These are phyloP conservation scores for Anolis carolinensis DNA, from an alignment of 2,113 vertebrate species.

Conservation along the genomic window DNA sequence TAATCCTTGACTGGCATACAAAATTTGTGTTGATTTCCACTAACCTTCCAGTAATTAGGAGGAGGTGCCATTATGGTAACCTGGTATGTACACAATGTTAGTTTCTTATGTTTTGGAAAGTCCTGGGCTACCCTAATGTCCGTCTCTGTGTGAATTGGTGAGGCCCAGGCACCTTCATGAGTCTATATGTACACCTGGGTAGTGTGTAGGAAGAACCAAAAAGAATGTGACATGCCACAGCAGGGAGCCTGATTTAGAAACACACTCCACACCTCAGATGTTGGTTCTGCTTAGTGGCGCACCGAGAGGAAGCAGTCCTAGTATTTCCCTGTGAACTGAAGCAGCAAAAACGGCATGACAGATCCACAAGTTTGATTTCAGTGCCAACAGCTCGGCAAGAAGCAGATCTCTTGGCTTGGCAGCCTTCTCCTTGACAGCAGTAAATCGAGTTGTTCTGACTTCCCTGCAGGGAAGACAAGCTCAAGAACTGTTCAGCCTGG, in stretches of 20 bases:
- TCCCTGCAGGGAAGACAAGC: constrained; percentile 41
- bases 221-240: constrained; percentile 60
- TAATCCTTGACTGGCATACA: not conserved
- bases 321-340: constrained; percentile 62
- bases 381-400: constrained; percentile 61
- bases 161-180: constrained; percentile 7
- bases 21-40: not conserved
- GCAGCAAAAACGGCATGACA: constrained; percentile 66
- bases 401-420: constrained; percentile 64
- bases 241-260: constrained; percentile 67
- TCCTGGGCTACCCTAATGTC: not conserved
- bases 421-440: constrained; percentile 62
- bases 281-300: constrained; percentile 41
- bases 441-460: constrained; percentile 57
- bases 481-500: constrained; percentile 44
- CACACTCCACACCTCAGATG: constrained; percentile 47
- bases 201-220: constrained; percentile 42
- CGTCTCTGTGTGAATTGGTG: not conserved
- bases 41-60: not conserved
- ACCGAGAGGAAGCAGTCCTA: constrained; percentile 38
- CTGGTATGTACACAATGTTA: not conserved
- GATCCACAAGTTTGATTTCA: constrained; percentile 58
- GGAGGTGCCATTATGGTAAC: not conserved
- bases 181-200: not conserved
- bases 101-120: not conserved